Percentiles rank a stretch among this genome's conserved stretches.
These are phyloP conservation scores for Brachyptera putata DNA, from an alignment of 2,888 invertebrate species.

Conservation along the genomic window DNA sequence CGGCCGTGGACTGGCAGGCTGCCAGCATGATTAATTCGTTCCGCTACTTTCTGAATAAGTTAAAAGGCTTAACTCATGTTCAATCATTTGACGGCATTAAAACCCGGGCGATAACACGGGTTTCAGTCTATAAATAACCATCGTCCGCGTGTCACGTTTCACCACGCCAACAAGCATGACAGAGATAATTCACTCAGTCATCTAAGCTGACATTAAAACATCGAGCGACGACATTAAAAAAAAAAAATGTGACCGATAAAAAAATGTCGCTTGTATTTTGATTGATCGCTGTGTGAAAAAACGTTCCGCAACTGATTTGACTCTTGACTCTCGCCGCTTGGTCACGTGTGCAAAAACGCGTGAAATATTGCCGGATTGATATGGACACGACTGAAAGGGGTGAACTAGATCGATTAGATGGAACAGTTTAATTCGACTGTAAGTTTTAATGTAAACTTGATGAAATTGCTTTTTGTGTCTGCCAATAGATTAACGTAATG, in stretches of 20 bases:
- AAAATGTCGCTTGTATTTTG: slow-evolving; percentile 4
- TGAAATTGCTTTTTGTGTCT: background rate
- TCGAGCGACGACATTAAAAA: slow-evolving; percentile 22
- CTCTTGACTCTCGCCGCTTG: background rate
- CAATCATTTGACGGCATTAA: background rate
- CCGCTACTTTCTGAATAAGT: slow-evolving; percentile 21
- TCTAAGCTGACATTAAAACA: too few relatives aligned
- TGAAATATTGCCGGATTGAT: background rate
- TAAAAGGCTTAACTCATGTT: slow-evolving; percentile 21
- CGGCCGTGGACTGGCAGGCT: background rate
- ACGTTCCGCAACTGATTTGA: background rate
- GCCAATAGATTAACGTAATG: background rate
- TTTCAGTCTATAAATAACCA: background rate
- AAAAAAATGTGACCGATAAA: slow-evolving; percentile 11
- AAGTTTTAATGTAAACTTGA: slow-evolving; percentile 5
- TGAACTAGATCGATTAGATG: background rate
- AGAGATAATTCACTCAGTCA: slow-evolving; percentile 31
- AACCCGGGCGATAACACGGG: background rate
- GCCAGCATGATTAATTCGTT: slow-evolving; percentile 27
- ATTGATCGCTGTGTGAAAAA: slow-evolving; percentile 7
- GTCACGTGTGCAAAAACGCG: slow-evolving; percentile 1
- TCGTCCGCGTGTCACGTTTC: slow-evolving; percentile 14
- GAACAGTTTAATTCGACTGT: background rate
- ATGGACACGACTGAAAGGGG: background rate
- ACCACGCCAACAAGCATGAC: slow-evolving; percentile 19